Evolutionary conservation across 2,113 vertebrate genomes (phyloP).

Genomic region (Pedetes capensis): DNA sequence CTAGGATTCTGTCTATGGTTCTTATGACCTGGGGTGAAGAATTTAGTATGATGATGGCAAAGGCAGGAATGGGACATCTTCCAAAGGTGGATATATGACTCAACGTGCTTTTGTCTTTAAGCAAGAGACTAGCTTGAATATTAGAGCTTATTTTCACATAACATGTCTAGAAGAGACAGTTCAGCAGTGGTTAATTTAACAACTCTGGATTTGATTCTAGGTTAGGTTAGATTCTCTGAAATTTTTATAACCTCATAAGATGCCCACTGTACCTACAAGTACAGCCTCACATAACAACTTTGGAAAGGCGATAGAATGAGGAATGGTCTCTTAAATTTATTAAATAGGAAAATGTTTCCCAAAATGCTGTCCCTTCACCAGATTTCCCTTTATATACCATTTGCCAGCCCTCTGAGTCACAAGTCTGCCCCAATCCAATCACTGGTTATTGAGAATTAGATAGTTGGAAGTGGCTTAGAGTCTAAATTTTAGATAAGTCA

Average conservation of each 20-base stretch:
- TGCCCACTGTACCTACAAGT: background rate
- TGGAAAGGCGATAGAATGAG: background rate
- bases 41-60: background rate
- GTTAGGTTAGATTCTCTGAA: constrained; percentile 12
- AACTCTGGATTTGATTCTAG: background rate
- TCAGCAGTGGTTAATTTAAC: background rate
- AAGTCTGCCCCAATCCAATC: background rate
- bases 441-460: background rate
- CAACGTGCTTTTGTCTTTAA: background rate
- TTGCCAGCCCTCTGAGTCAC: background rate
- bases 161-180: background rate
- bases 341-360: background rate
- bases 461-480: background rate
- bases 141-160: background rate
- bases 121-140: background rate
- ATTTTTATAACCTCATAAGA: background rate
- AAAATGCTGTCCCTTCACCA: background rate
- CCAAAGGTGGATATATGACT: background rate
- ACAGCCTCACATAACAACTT: background rate
- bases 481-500: background rate
- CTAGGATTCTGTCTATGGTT: background rate
- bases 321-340: background rate
- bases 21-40: background rate
- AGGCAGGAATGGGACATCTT: background rate
- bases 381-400: background rate